Conservation (phyloP, 1,140 invertebrate genomes). For the Procambarus virginalis region DNA sequence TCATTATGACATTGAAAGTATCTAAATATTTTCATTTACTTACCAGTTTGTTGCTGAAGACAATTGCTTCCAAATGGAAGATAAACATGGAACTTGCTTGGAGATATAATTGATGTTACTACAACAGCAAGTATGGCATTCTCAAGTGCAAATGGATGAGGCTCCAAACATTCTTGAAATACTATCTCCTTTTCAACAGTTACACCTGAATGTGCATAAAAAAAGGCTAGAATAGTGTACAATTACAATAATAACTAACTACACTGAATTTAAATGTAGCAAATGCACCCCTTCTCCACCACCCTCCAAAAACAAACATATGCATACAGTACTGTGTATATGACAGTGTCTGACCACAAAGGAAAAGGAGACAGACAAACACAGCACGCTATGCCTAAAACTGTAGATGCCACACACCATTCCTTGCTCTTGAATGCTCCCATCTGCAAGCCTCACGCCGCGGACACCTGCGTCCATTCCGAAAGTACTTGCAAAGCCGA, state of each 20-base stretch:
- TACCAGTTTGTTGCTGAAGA: background rate
- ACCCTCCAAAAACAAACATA: too few relatives aligned
- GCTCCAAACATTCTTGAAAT: background rate
- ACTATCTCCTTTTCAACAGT: conserved; percentile 29
- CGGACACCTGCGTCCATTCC: conserved; percentile 6
- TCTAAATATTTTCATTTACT: background rate
- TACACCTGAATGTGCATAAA: conserved; percentile 13
- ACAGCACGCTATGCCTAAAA: too few relatives aligned
- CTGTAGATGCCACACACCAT: background rate
- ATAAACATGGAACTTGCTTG: background rate
- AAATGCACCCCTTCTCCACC: too few relatives aligned
- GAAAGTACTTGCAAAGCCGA: conserved; percentile 27
- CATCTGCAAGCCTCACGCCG: conserved; percentile 22
- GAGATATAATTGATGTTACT: conserved; percentile 16
- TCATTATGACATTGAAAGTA: background rate
- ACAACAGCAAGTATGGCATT: background rate
- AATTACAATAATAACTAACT: too few relatives aligned
- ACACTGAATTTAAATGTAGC: too few relatives aligned
- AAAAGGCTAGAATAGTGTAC: too few relatives aligned
- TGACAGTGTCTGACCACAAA: too few relatives aligned
- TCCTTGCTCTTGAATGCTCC: conserved; percentile 7
- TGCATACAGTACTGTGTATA: too few relatives aligned
- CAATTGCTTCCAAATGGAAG: conserved; percentile 16
- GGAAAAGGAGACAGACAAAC: too few relatives aligned
- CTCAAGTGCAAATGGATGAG: background rate